A percentile compares a stretch with the other conserved stretches of the same genome.
Evolutionary conservation across 2,797 vertebrate species (phyloP).

Genomic region (Distichodus sexfasciatus): DNA sequence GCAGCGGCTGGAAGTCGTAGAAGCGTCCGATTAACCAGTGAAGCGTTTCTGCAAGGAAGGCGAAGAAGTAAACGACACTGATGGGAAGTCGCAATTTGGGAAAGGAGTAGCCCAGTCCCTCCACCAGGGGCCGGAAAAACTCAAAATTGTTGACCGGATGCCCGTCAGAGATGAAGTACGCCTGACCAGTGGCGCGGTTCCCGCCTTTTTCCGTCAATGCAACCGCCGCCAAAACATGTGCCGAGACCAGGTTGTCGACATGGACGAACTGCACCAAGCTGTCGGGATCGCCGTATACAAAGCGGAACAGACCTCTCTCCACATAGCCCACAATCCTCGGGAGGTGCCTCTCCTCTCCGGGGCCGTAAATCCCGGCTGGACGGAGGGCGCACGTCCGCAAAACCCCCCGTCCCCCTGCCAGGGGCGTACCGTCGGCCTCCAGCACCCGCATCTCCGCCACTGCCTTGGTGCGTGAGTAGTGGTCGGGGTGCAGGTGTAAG

Average conservation of each 20-base stretch:
- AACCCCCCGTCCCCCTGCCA: slow-evolving; percentile 58
- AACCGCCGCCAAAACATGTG: slow-evolving; percentile 82
- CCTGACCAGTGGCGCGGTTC: slow-evolving; percentile 82
- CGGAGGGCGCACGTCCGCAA: slow-evolving; percentile 87
- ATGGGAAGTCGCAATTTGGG: slow-evolving; percentile 83
- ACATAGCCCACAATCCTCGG: slow-evolving; percentile 88
- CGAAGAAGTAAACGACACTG: slow-evolving; percentile 81
- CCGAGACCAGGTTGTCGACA: slow-evolving; percentile 88
- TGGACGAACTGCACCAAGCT: slow-evolving; percentile 94
- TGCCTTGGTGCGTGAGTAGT: slow-evolving; percentile 94
- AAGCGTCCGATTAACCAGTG: slow-evolving; percentile 75
- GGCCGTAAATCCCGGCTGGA: slow-evolving; percentile 93
- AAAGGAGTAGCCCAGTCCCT: slow-evolving; percentile 88
- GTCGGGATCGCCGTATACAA: slow-evolving; percentile 82
- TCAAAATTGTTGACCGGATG: slow-evolving; percentile 94
- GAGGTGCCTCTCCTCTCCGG: slow-evolving; percentile 90
- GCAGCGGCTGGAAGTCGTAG: slow-evolving; percentile 93
- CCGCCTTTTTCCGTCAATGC: slow-evolving; percentile 72
- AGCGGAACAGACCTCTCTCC: slow-evolving; percentile 86
- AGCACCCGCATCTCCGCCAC: slow-evolving; percentile 90
- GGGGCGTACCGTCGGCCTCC: slow-evolving; percentile 71
- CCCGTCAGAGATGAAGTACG: slow-evolving; percentile 95
- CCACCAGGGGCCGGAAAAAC: slow-evolving; percentile 90
- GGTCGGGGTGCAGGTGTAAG: slow-evolving; percentile 88
- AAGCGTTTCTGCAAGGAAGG: slow-evolving; percentile 85